Base-by-base conservation (phyloP, 2,888 invertebrate genomes). In the Griposia aprilina region DNA sequence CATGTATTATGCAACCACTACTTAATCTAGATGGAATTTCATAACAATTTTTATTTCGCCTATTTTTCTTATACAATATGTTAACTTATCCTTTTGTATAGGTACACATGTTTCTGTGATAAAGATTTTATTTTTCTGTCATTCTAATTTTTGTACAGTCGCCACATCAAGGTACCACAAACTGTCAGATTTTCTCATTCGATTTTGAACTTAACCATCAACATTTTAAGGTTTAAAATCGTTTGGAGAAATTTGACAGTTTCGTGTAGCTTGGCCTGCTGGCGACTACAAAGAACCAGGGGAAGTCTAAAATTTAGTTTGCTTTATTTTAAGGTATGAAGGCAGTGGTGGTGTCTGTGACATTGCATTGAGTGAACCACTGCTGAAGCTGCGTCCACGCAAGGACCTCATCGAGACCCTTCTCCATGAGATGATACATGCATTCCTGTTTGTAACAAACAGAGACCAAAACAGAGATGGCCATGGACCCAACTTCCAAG, bases 351-450 rank as follows among this genome's bases (percentile, higher is more conserved):
- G 98, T 7, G 95, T 98, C 74, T 99, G 99, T 91, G 97, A 98
- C 41, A 98, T 99, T 81, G 97, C 98, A 0, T 97, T 99, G 3
- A 99, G 99, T 92, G 98, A 98, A 90, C 99, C 99, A 0, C 95
- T 99, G 36, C 97, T 99, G 0, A 99, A 99, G 93, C 96, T 99
- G 8, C 96, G 99, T 50, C 99, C 99, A 0, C 97, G 99, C 59
- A 99, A 99, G 93, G 99, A 99, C 95, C 97, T 99, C 0, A 97
- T 99, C 0, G 99, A 99, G 96, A 99, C 99, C 0, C 96, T 99
- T n/a, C 96, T 99, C 96, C 99, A 99, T 95, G 99, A 99, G 96
- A 99, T 99, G 99, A 99, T 99, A 84, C 99, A 99, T 94, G 99
- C 99, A 0, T 99, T 97, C 93, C 97, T 99, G 81, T 99, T 99